Evolutionary conservation across 2,888 invertebrate species (phyloP).

Genomic region (Lapara coniferarum): DNA sequence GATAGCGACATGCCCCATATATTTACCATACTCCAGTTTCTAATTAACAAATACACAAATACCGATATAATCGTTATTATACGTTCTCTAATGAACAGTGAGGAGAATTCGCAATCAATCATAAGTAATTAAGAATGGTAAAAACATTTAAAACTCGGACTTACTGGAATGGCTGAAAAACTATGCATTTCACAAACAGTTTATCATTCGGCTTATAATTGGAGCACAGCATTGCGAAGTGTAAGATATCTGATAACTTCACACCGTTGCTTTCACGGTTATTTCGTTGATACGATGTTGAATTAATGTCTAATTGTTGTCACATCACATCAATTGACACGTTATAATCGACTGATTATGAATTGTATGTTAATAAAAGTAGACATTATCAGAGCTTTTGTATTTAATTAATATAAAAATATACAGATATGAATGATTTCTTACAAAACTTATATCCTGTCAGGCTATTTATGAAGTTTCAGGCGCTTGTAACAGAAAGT

Average conservation of each 20-base stretch:
- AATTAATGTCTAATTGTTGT: not conserved
- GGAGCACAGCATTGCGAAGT: constrained; percentile 8
- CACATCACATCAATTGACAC: not conserved
- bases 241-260: not conserved
- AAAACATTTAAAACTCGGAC: not conserved
- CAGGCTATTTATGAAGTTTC: no score
- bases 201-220: constrained; percentile 18
- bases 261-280: constrained; percentile 10
- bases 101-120: constrained; percentile 10
- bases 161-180: constrained; percentile 10
- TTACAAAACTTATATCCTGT: not conserved
- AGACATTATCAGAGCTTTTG: not conserved
- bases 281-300: constrained; percentile 1
- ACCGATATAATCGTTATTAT: constrained; percentile 10
- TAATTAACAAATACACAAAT: constrained; percentile 19
- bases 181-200: constrained; percentile 18
- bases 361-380: not conserved
- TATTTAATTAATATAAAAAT: no score
- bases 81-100: not conserved
- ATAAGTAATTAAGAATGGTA: constrained; percentile 18
- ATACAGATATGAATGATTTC: not conserved
- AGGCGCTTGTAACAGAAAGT: no score
- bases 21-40: not conserved
- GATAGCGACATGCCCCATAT: not conserved
- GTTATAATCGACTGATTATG: not conserved